A percentile compares a stretch with the other conserved stretches of the same genome.
phyloP scores from a whole-genome alignment of 2,797 vertebrate genomes.

The Telmatherina bonti region DNA sequence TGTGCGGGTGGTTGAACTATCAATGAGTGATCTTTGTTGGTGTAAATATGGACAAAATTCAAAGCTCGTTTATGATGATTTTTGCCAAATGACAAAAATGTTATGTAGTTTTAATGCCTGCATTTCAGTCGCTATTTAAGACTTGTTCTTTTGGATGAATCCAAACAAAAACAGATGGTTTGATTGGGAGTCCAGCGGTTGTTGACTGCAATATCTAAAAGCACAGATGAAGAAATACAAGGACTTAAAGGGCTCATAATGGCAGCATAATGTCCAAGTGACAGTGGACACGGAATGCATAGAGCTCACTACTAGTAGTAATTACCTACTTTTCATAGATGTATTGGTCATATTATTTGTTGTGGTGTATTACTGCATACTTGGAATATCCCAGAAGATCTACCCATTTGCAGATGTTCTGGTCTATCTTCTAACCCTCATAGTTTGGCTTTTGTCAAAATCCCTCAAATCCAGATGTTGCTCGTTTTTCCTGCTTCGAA shows the following conservation, averaged over 20 bases:
- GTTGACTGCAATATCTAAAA: neutral
- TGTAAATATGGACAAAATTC: neutral
- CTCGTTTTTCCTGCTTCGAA: neutral
- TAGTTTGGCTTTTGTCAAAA: neutral
- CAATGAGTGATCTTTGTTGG: too few species aligned
- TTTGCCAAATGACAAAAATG: neutral
- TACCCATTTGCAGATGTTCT: slow-evolving; percentile 1
- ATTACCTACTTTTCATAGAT: too few species aligned
- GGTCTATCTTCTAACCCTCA: neutral
- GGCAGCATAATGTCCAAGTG: neutral
- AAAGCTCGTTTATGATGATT: neutral
- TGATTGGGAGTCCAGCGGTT: neutral
- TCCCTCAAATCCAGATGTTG: neutral
- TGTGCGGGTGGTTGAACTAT: neutral
- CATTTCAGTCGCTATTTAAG: neutral
- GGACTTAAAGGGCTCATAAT: neutral
- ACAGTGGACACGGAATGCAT: neutral
- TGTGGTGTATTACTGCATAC: neutral
- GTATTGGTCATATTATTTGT: neutral
- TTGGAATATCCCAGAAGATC: neutral
- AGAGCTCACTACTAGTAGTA: too few species aligned
- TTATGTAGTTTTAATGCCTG: neutral
- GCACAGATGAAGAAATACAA: neutral
- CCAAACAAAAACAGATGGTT: neutral
- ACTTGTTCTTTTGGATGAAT: neutral